These are phyloP conservation scores for Diorhabda sublineata DNA, from an alignment of 1,140 invertebrate genomes.

Conservation along the genomic window DNA sequence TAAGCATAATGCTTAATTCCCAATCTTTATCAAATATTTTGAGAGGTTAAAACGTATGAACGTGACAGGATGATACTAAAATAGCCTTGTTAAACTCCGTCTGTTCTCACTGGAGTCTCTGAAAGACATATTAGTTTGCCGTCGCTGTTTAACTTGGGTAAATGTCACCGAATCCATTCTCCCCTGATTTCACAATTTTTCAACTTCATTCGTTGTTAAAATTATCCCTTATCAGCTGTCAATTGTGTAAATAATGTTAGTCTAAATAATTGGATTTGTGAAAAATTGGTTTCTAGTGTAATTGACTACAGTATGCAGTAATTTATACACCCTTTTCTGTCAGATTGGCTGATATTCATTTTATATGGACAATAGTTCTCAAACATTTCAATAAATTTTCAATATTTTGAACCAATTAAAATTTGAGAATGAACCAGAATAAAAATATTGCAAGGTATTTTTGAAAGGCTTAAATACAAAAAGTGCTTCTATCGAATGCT, in stretches of 20 bases:
- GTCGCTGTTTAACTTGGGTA: conserved; percentile 7
- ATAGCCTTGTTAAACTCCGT: conserved; percentile 13
- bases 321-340: conserved; percentile 5
- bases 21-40: no score
- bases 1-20: no score
- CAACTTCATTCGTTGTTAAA: conserved; percentile 19
- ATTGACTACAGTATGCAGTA: conserved; percentile 9
- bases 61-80: background rate
- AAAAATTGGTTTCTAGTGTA: conserved; percentile 13
- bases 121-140: conserved; percentile 12
- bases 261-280: conserved; percentile 15
- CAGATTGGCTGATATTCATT: no score
- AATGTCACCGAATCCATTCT: conserved; percentile 18
- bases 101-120: background rate
- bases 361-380: no score
- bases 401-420: no score
- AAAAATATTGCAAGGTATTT: no score
- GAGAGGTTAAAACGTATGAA: no score
- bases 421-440: no score
- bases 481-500: no score
- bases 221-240: conserved; percentile 18
- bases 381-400: no score
- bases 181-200: conserved; percentile 19
- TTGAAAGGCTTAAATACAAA: no score
- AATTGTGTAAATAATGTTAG: conserved; percentile 15